Evolutionary conservation across 2,113 vertebrate species (phyloP).

Genomic region (Colius striatus): DNA sequence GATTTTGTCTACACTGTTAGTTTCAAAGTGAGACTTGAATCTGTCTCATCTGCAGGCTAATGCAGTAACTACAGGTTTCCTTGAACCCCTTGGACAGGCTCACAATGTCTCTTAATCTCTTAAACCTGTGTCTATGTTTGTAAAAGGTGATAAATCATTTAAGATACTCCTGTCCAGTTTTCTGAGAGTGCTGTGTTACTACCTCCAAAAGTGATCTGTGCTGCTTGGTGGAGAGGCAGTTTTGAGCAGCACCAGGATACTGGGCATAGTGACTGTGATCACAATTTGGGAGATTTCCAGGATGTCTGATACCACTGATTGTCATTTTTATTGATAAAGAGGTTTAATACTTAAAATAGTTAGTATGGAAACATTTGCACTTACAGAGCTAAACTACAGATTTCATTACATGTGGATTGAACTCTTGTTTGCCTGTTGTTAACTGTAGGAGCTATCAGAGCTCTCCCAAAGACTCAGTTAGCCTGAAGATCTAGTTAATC

Average conservation of each 20-base stretch:
- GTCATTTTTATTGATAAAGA: background rate
- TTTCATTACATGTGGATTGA: background rate
- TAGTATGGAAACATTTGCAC: background rate
- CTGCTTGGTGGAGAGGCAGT: background rate
- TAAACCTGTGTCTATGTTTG: background rate
- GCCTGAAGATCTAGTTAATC: background rate
- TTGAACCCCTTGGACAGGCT: background rate
- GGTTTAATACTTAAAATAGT: background rate
- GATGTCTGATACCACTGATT: background rate
- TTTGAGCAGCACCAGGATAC: background rate
- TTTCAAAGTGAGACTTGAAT: background rate
- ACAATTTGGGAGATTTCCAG: background rate
- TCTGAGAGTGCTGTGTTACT: background rate
- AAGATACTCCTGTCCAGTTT: background rate
- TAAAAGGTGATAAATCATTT: background rate
- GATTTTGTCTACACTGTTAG: background rate
- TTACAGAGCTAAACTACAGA: background rate
- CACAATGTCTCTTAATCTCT: background rate
- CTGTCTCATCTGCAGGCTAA: background rate
- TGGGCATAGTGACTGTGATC: accelerated
- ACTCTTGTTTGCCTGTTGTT: background rate
- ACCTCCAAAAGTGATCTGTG: background rate
- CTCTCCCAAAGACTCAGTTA: background rate
- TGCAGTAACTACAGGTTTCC: background rate
- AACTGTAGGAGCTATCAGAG: background rate